Base-by-base conservation (phyloP, 2,888 invertebrate genomes). In the Brenthis daphne region DNA sequence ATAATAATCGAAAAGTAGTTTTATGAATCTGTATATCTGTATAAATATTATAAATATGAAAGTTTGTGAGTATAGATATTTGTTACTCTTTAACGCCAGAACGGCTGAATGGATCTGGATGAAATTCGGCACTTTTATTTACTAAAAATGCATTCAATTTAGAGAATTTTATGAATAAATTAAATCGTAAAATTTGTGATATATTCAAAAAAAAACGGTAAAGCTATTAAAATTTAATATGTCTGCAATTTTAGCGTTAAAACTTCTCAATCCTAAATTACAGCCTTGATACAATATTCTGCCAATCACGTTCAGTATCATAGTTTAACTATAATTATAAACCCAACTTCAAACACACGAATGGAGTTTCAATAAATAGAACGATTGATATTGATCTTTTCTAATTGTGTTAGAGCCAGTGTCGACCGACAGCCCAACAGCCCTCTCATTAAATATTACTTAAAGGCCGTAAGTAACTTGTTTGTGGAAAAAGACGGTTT, bases 391-490 rank as follows among this genome's bases (percentile, higher is more conserved):
- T 90, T 88, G 90, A 89, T 89, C 88, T 85, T 83, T 87, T 88
- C 85, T 88, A 89, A 89, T 89, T 88, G 84, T 87, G 82, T 84
- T 84, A 82, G 81, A 82, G 80, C 81, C 77, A 83, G 84, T 79
- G 85, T 82, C 82, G 84, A 78, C 77, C 80, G 82, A 77, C 79
- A 74, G 81, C 77, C 80, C 77, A 81, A 77, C 79, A 74, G 81
- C 77, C 80, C 77, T 76, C 80, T 86, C 89, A 90, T 90, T 85
- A 90, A 90, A 88, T 90, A 90, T 90, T 90, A 82, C 84, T 85
- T 80, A 80, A 84, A 83, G 76, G 76, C 81, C 79, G 83, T 82
- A 82, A 85, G 82, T 85, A 84, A 85, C 83, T 84, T 85, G 86
- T 86, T 82, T 77, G 65, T 71, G 63, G 54, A 70, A 74, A 76